Conservation (phyloP, 2,797 vertebrate genomes). For the Toxotes lorentzi region DNA sequence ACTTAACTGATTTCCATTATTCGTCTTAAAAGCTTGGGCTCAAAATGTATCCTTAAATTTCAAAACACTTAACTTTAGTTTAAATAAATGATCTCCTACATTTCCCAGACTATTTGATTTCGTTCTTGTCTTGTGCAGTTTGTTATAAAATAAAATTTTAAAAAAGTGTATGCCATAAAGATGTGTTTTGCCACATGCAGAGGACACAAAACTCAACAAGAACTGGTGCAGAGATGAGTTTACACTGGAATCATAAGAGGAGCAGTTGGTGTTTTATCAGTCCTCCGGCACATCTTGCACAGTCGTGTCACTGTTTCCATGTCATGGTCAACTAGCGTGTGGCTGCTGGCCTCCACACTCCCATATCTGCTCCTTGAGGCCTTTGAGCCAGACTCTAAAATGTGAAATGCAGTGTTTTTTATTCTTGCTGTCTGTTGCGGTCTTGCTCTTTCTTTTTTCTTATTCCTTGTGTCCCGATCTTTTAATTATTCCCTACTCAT, state of each 20-base stretch:
- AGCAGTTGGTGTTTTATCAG: constrained; percentile 72
- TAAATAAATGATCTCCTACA: not conserved
- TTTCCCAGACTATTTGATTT: constrained; percentile 7
- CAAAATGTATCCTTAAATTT: not conserved
- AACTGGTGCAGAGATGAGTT: constrained; percentile 40
- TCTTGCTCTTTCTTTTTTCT: constrained; percentile 2
- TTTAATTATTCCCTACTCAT: constrained; percentile 10
- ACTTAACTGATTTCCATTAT: not conserved
- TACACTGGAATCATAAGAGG: constrained; percentile 57
- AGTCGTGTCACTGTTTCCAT: constrained; percentile 82
- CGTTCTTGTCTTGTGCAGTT: too few species aligned
- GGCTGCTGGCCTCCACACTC: constrained; percentile 59
- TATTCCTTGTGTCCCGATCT: constrained; percentile 15
- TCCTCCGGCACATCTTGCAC: constrained; percentile 71
- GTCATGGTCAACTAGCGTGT: constrained; percentile 76
- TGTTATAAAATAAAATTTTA: too few species aligned
- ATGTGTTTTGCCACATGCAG: too few species aligned
- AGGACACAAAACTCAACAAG: constrained; percentile 31
- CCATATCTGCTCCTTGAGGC: constrained; percentile 46
- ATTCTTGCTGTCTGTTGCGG: constrained; percentile 44
- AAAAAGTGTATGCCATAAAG: too few species aligned
- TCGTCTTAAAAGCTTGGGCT: not conserved
- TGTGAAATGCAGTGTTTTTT: constrained; percentile 46
- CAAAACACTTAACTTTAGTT: not conserved
- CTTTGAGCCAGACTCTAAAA: constrained; percentile 45